Conservation (phyloP, 2,888 invertebrate species). For the Antheraea yamamai region DNA sequence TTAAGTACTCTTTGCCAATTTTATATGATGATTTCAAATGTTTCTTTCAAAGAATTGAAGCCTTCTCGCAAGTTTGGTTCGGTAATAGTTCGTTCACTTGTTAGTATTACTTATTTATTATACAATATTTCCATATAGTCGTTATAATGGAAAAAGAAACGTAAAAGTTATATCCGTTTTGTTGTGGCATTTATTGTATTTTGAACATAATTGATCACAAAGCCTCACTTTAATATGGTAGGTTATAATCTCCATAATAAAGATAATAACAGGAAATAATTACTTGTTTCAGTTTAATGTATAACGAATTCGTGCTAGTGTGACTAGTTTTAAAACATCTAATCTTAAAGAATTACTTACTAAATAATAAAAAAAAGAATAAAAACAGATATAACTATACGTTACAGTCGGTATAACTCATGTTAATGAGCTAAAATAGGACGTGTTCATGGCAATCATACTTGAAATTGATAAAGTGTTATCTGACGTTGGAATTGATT, state of each 20-base stretch:
- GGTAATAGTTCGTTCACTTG: neutral
- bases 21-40: neutral
- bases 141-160: neutral
- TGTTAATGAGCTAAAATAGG: slow-evolving; percentile 2
- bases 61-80: neutral
- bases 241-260: neutral
- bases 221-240: neutral
- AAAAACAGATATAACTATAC: neutral
- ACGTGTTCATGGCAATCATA: neutral
- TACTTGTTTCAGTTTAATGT: too few relatives aligned
- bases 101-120: neutral
- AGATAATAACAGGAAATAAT: too few relatives aligned
- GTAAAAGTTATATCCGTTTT: neutral
- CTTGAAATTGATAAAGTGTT: slow-evolving; percentile 14
- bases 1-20: neutral
- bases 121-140: neutral
- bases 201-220: neutral
- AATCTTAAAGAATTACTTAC: too few relatives aligned
- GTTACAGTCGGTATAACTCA: neutral
- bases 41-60: neutral
- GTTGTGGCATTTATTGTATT: neutral
- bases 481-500: slow-evolving; percentile 5
- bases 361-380: neutral
- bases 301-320: too few relatives aligned
- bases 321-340: too few relatives aligned